phyloP scores from a whole-genome alignment of 2,797 vertebrate species.

The Danio choprae region DNA sequence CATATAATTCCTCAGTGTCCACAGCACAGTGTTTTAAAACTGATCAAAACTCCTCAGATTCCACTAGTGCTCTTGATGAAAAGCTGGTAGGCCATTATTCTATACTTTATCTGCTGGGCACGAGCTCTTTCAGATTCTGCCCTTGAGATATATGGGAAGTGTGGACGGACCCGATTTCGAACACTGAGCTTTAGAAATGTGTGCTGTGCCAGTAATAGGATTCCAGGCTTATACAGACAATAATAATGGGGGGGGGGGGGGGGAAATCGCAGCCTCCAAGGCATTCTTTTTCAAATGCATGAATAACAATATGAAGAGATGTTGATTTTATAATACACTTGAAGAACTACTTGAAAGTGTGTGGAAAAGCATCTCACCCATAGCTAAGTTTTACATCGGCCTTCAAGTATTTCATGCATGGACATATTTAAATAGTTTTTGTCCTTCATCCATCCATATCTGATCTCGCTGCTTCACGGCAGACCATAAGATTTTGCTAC shows the following conservation, averaged over 20 bases:
- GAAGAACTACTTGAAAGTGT: not conserved
- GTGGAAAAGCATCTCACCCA: not conserved
- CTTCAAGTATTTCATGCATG: conserved; percentile 39
- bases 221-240: conserved; percentile 31
- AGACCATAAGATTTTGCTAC: conserved; percentile 33
- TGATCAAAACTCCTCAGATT: conserved; percentile 73
- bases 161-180: conserved; percentile 40
- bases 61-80: conserved; percentile 70
- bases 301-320: conserved; percentile 11
- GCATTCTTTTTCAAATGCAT: conserved; percentile 13
- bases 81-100: conserved; percentile 69
- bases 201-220: conserved; percentile 38
- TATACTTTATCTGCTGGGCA: conserved; percentile 67
- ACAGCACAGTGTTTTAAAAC: conserved; percentile 72
- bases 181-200: conserved; percentile 35
- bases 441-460: conserved; percentile 32
- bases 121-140: conserved; percentile 65
- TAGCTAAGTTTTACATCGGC: conserved; percentile 21
- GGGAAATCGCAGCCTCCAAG: not conserved
- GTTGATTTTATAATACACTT: conserved; percentile 11
- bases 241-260: conserved; percentile 15
- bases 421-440: conserved; percentile 38
- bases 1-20: conserved; percentile 72
- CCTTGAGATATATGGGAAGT: conserved; percentile 41
- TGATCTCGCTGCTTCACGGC: conserved; percentile 25